Evolutionary conservation across 2,797 vertebrate species (phyloP), one percentile per base, ranked within the genome.

Genomic region (Antennarius maculatus): DNA sequence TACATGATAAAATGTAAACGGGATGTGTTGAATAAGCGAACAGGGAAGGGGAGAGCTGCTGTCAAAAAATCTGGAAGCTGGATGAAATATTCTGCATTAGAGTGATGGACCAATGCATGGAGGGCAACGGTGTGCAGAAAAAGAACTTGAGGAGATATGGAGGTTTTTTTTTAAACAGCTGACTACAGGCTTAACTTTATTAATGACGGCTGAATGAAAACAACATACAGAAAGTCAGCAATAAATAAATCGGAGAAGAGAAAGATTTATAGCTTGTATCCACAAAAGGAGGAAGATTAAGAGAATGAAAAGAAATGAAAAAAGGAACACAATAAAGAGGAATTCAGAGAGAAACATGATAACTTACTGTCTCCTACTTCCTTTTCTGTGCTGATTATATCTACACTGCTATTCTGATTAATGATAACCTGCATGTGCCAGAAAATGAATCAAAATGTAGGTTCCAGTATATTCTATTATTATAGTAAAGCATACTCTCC

Each of bases 11-110:
- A 76, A 76, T 52, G 60, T 66, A 31, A 71, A 58, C 13, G 5
- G 41, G 41, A 63, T 58, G 50, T 45, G 31, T 56, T 48, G 59
- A 68, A 77, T 61, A 53, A 68, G 27, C 70, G 4, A 68, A 45
- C 17, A 29, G 29, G 66, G 41, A 7, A 62, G 23, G 29, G 31
- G 23, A 39, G 42, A 57, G 29, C 31, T 27, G 13, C 54, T 51
- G 7, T 18, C 43, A 45, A 45, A 7, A 45, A 45, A 45, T 63
- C 43, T 14, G 37, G 37, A 43, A 56, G 34, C 47, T 53, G 57
- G 52, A 58, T 50, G 17, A 66, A 60, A 47, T 41, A 29, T 12
- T 7, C 48, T 66, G 54, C 16, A 3, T 53, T 29, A 51, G 27
- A 65, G 17, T 6, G 49, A 27, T 48, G 48, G 52, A 57, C 7